A percentile compares a stretch with the other conserved stretches of the same genome.
phyloP scores from a whole-genome alignment of 2,888 invertebrate genomes.

The Plagodis pulveraria region DNA sequence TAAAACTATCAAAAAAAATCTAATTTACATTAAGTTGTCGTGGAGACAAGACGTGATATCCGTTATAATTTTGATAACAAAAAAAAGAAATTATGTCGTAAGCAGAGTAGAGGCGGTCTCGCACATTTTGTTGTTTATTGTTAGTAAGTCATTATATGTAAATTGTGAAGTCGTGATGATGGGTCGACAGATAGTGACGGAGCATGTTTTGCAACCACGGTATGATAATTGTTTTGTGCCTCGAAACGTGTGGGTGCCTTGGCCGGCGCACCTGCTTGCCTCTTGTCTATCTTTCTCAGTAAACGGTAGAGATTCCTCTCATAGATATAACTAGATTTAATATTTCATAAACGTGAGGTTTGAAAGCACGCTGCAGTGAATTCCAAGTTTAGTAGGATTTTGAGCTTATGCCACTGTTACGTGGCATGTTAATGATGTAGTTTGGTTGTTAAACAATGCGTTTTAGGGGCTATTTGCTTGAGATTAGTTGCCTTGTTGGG shows the following conservation, averaged over 20 bases:
- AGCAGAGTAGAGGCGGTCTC: slow-evolving; percentile 53
- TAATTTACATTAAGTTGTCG: slow-evolving; percentile 18
- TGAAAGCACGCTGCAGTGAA: slow-evolving; percentile 66
- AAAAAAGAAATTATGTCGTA: slow-evolving; percentile 58
- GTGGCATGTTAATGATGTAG: slow-evolving; percentile 26
- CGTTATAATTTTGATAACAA: slow-evolving; percentile 45
- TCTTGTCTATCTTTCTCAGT: slow-evolving; percentile 58
- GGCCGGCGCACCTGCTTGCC: slow-evolving; percentile 64
- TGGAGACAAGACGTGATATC: slow-evolving; percentile 38
- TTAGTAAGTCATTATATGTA: slow-evolving; percentile 84
- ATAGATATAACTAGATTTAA: slow-evolving; percentile 74
- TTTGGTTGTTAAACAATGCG: slow-evolving; percentile 11
- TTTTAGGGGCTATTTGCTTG: no score
- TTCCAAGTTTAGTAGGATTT: slow-evolving; percentile 47
- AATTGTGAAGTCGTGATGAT: slow-evolving; percentile 83
- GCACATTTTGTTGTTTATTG: slow-evolving; percentile 78
- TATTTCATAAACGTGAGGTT: slow-evolving; percentile 82
- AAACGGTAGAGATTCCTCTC: slow-evolving; percentile 60
- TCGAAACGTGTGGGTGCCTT: slow-evolving; percentile 57
- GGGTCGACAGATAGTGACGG: slow-evolving; percentile 78
- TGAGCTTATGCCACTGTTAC: slow-evolving; percentile 39
- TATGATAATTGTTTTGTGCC: slow-evolving; percentile 77
- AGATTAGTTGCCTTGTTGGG: no score
- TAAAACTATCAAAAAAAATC: background rate
- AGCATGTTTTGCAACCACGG: slow-evolving; percentile 80